Evolutionary conservation across 1,140 invertebrate genomes (phyloP), one percentile per base, ranked within the genome.

Genomic region (Cotesia vestalis): DNA sequence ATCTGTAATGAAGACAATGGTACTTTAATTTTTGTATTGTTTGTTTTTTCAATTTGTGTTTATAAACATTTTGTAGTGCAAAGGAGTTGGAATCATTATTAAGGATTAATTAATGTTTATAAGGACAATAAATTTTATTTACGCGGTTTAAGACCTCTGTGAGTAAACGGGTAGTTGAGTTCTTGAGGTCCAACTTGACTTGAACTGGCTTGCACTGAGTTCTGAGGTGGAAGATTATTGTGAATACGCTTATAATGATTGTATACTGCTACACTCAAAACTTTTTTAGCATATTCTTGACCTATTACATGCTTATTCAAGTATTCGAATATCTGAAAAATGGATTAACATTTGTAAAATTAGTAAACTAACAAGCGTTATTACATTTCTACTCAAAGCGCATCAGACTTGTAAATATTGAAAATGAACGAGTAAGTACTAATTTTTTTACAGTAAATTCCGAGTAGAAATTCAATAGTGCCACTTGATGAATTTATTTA

Each of bases 241-340:
- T 96, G 95, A 80, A 99, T 96, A 79, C 97, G 89, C 88, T 99
- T 99, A 85, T 99, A 99, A 85, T 99, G 98, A 87, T 99, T 99
- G 86, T 99, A 99, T 1, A 99, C 97, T 35, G 98, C 98, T 4
- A 99, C 98, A 36, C 97, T 94, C 8, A 99, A 87, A n/a, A 99
- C 97, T 88, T 98, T 99, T 85, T 99, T 99, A 0, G 98, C 98
- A 86, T 94, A 91, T 76, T 98, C 94, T 88, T 99, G 98, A 0
- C 98, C 98, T n/a, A 99, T 92, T 14, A 99, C 97, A 88, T 97
- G 96, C 80, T 94, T 95, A 85, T 99, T 95, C 40, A 99, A 88
- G 87, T 96, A 99, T 79, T 97, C 94, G 87, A 94, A 97, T 74
- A 99, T 99, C 91, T 94, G 77, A 73, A 83, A 79, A 73, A 77